Evolutionary conservation across 2,888 invertebrate genomes (phyloP).

Genomic region (Himalopsyche tibetana): DNA sequence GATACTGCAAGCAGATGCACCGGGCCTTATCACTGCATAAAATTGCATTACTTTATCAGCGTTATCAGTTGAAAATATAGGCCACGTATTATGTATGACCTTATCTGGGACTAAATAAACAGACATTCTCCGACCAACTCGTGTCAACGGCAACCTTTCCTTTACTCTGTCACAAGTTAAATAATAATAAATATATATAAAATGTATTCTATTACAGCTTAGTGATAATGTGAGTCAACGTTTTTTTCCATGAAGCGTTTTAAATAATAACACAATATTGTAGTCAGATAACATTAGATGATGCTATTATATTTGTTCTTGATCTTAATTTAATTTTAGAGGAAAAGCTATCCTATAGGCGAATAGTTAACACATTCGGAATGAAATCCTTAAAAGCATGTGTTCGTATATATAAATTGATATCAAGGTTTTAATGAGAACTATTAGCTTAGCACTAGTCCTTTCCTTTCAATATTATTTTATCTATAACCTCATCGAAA

Average conservation of each 20-base stretch:
- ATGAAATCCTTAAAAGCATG: too few relatives aligned
- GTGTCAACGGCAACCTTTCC: background rate
- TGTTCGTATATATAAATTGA: too few relatives aligned
- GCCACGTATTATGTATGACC: constrained; percentile 42
- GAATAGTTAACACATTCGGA: too few relatives aligned
- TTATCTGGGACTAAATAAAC: constrained; percentile 37
- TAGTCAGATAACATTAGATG: too few relatives aligned
- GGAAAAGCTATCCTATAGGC: too few relatives aligned
- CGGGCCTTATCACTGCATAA: constrained; percentile 22
- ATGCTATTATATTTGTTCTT: too few relatives aligned
- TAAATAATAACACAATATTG: too few relatives aligned
- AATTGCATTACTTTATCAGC: constrained; percentile 27
- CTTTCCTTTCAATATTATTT: too few relatives aligned
- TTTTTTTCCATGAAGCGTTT: background rate
- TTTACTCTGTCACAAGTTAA: background rate
- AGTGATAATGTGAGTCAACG: background rate
- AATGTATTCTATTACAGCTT: background rate
- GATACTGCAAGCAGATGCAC: constrained; percentile 16
- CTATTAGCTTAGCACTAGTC: too few relatives aligned
- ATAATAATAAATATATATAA: background rate
- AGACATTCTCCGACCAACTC: background rate
- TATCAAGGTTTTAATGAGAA: too few relatives aligned
- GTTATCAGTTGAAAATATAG: constrained; percentile 33
- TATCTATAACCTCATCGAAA: too few relatives aligned
- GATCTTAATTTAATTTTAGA: too few relatives aligned